Conservation (phyloP, 2,888 invertebrate species). For the Hirtodrosophila alboralis region DNA sequence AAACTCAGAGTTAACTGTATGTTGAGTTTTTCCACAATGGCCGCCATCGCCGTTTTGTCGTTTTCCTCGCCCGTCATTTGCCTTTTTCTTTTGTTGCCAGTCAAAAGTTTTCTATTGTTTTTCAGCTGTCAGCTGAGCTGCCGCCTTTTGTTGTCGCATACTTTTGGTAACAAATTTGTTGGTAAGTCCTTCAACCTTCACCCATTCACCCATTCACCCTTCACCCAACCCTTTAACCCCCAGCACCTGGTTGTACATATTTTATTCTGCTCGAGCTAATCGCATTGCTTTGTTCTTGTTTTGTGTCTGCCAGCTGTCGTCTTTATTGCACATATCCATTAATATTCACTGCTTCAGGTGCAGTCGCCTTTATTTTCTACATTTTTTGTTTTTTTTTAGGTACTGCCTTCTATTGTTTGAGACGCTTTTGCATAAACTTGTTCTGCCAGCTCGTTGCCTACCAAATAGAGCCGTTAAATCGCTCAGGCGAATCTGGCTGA, state of each 20-base stretch:
- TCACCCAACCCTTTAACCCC: slow-evolving; percentile 27
- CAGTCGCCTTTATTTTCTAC: slow-evolving; percentile 28
- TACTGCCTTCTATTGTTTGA: slow-evolving; percentile 50
- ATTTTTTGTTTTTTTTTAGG: slow-evolving; percentile 5
- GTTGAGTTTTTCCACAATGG: slow-evolving; percentile 64
- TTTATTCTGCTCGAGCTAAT: slow-evolving; percentile 77
- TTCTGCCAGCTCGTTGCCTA: slow-evolving; percentile 29
- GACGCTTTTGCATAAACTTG: slow-evolving; percentile 52
- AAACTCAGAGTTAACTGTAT: slow-evolving; percentile 40
- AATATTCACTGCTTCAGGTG: slow-evolving; percentile 72
- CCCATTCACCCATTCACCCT: slow-evolving; percentile 41
- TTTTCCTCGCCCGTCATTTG: slow-evolving; percentile 27
- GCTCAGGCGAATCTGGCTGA: slow-evolving; percentile 47
- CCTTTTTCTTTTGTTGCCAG: slow-evolving; percentile 63
- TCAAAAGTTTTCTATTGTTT: slow-evolving; percentile 71
- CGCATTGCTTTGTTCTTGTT: slow-evolving; percentile 60
- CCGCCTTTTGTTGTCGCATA: slow-evolving; percentile 67
- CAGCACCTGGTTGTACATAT: slow-evolving; percentile 59
- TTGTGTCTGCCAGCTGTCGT: slow-evolving; percentile 73
- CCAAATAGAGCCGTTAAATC: slow-evolving; percentile 66
- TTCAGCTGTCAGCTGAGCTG: slow-evolving; percentile 65
- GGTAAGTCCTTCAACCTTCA: slow-evolving; percentile 27
- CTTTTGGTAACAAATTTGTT: slow-evolving; percentile 72
- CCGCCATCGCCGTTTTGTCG: slow-evolving; percentile 47
- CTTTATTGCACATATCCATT: slow-evolving; percentile 74